Evolutionary conservation across 2,797 vertebrate species (phyloP).

Genomic region (Trichosurus vulpecula): DNA sequence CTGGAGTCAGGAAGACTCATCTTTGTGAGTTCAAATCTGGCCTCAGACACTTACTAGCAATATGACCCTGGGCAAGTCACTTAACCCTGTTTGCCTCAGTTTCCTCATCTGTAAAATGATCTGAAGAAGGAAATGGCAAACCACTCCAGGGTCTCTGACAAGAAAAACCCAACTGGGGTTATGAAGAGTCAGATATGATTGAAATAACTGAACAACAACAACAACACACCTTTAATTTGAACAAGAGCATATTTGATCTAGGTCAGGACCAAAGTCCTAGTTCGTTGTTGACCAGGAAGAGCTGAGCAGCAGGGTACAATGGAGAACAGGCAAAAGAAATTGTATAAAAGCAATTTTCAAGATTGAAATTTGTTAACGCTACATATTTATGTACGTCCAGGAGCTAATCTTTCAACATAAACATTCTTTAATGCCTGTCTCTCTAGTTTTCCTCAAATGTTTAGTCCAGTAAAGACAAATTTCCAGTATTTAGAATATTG

Average conservation of each 20-base stretch:
- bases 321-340: background rate
- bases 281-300: background rate
- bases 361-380: fast-evolving
- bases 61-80: background rate
- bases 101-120: background rate
- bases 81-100: background rate
- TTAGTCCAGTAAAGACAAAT: background rate
- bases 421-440: background rate
- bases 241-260: background rate
- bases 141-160: background rate
- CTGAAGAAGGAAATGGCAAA: background rate
- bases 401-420: background rate
- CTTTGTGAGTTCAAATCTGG: background rate
- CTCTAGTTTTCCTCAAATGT: background rate
- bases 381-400: fast-evolving
- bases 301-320: background rate
- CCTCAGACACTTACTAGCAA: background rate
- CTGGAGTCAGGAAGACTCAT: background rate
- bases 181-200: background rate
- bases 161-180: background rate
- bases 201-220: background rate
- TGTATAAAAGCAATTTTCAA: background rate
- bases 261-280: constrained; percentile 28
- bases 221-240: too few species aligned
- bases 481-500: constrained; percentile 34